Conservation (phyloP, 1,140 invertebrate genomes). For the Conus betulinus region DNA sequence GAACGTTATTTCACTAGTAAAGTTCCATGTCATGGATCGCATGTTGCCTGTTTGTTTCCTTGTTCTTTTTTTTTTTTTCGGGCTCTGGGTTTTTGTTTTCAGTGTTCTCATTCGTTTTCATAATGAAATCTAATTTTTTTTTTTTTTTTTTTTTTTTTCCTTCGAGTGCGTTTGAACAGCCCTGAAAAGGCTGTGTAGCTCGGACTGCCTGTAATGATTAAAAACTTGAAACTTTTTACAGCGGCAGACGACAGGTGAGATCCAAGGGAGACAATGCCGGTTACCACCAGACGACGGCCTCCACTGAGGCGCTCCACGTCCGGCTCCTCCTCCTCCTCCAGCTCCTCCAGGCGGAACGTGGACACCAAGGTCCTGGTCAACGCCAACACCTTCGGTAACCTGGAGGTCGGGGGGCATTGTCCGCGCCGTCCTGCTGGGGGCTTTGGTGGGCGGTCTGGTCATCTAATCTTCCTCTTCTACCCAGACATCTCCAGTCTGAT, state of each 20-base stretch:
- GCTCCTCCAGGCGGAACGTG: not conserved
- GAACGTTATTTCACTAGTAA: too few relatives aligned
- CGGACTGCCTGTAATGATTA: too few relatives aligned
- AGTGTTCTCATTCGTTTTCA: too few relatives aligned
- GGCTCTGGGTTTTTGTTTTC: too few relatives aligned
- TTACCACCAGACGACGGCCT: conserved; percentile 13
- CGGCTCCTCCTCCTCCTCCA: not conserved
- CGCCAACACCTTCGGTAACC: not conserved
- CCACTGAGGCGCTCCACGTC: not conserved
- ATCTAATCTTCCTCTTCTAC: conserved; percentile 44
- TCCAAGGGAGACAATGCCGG: not conserved
- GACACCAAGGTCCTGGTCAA: not conserved
- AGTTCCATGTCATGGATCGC: too few relatives aligned
- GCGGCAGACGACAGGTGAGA: not conserved
- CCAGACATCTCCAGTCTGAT: conserved; percentile 36
- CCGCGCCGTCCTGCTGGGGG: conserved; percentile 25
- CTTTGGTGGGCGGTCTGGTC: not conserved
- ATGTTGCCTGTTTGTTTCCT: too few relatives aligned
- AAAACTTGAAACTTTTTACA: too few relatives aligned
- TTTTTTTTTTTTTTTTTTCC: too few relatives aligned
- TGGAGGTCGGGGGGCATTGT: not conserved
- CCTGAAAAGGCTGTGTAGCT: too few relatives aligned
- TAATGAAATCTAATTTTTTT: too few relatives aligned
- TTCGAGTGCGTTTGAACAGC: too few relatives aligned
- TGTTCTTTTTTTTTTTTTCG: too few relatives aligned